A percentile compares a stretch with the other conserved stretches of the same genome.
These are phyloP conservation scores for Cynopterus brachyotis DNA, from an alignment of 2,113 vertebrate genomes.

Conservation along the genomic window DNA sequence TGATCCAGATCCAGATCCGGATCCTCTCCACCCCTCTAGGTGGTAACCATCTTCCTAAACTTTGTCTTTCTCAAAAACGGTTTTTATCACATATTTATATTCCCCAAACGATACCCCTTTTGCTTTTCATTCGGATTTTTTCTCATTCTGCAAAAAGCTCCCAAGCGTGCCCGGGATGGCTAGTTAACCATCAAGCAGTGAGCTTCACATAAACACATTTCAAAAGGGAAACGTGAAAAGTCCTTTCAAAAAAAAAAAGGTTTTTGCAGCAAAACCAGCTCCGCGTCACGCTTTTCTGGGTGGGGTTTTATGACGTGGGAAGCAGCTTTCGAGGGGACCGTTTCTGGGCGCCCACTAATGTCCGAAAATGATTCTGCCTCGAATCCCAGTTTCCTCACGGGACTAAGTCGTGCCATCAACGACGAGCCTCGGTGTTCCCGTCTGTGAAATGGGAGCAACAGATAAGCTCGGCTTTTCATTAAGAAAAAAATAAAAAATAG, in stretches of 20 bases:
- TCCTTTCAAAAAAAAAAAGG: not conserved
- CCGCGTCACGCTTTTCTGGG: not conserved
- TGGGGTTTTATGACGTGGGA: not conserved
- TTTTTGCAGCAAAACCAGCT: not conserved
- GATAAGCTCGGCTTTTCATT: not conserved
- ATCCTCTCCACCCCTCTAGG: not conserved
- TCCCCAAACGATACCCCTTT: not conserved
- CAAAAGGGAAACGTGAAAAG: not conserved
- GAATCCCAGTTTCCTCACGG: not conserved
- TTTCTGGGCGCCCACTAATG: accelerated
- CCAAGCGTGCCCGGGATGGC: accelerated
- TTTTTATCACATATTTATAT: not conserved
- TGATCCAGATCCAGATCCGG: not conserved
- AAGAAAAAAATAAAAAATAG: accelerated
- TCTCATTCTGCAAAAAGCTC: not conserved
- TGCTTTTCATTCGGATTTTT: not conserved
- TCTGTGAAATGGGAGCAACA: constrained; percentile 52
- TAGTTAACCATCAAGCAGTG: not conserved
- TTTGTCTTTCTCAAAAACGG: not conserved
- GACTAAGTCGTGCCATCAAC: accelerated
- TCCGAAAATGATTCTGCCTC: not conserved
- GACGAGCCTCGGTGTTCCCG: not conserved
- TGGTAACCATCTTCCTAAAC: not conserved
- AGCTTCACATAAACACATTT: not conserved
- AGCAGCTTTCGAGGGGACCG: not conserved